Percentiles rank a stretch among this genome's conserved stretches.
phyloP scores from a whole-genome alignment of 2,888 invertebrate species.

The Laspeyria flexula region DNA sequence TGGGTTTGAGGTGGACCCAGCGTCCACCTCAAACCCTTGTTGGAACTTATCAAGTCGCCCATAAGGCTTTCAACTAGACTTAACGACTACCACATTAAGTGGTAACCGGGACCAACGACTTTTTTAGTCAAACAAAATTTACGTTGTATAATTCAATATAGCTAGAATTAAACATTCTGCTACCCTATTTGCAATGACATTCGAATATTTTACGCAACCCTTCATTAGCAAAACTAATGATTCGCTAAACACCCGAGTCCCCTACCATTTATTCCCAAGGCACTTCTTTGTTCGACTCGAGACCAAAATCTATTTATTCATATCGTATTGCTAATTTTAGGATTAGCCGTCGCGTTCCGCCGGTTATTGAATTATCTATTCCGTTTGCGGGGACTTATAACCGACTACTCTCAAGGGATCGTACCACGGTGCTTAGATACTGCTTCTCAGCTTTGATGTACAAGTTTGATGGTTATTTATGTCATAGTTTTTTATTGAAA shows the following conservation, averaged over 20 bases:
- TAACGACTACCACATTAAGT: too few species aligned
- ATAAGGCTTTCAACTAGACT: too few species aligned
- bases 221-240: conserved; percentile 74
- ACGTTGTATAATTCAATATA: conserved; percentile 1
- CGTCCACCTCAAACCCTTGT: too few species aligned
- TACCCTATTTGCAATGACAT: conserved; percentile 43
- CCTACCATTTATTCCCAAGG: conserved; percentile 66
- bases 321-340: conserved; percentile 85
- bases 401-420: conserved; percentile 58
- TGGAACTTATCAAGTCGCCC: too few species aligned
- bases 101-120: too few species aligned
- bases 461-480: conserved; percentile 18
- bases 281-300: conserved; percentile 67
- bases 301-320: conserved; percentile 81
- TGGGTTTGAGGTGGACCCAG: too few species aligned
- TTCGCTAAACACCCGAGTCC: conserved; percentile 56
- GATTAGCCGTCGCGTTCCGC: conserved; percentile 80
- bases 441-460: conserved; percentile 35
- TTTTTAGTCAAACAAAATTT: too few species aligned
- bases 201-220: conserved; percentile 64
- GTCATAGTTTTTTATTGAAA: conserved; percentile 1
- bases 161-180: conserved; percentile 5
- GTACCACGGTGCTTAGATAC: conserved; percentile 39
- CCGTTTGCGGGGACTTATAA: conserved; percentile 73
- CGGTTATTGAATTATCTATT: conserved; percentile 84